Evolutionary conservation across 2,888 invertebrate species (phyloP).

Genomic region (Heteromyza rotundicornis): DNA sequence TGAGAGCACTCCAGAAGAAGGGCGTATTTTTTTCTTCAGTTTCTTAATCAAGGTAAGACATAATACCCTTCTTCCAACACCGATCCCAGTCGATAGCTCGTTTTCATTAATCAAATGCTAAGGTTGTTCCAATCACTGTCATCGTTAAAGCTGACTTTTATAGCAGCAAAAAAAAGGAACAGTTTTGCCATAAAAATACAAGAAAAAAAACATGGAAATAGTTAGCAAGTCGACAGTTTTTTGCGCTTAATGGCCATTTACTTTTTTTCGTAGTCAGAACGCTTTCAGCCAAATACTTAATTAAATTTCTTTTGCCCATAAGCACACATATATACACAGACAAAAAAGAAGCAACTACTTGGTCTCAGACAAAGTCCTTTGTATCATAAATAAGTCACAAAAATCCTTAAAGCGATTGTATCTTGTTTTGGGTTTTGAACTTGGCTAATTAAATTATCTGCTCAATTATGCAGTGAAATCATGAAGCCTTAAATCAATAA

Average conservation of each 20-base stretch:
- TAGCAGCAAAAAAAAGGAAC: neutral
- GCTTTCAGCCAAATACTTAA: no score
- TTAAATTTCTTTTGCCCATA: no score
- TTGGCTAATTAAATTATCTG: constrained; percentile 21
- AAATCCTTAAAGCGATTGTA: no score
- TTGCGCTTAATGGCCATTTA: neutral
- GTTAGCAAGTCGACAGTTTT: no score
- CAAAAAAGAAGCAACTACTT: no score
- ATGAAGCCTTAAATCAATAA: constrained; percentile 12
- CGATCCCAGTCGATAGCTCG: neutral
- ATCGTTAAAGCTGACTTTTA: constrained; percentile 22
- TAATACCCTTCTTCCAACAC: neutral
- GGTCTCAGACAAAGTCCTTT: no score
- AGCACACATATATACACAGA: no score
- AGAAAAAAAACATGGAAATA: no score
- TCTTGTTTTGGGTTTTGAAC: neutral
- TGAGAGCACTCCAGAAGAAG: neutral
- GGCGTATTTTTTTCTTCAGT: neutral
- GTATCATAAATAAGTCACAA: no score
- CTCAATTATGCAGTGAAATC: constrained; percentile 23
- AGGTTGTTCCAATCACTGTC: constrained; percentile 26
- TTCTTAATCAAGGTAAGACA: neutral
- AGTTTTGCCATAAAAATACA: no score
- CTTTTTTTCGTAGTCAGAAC: neutral
- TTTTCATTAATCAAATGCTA: constrained; percentile 38